Evolutionary conservation across 1,140 invertebrate genomes (phyloP).

Genomic region (Cherax destructor): DNA sequence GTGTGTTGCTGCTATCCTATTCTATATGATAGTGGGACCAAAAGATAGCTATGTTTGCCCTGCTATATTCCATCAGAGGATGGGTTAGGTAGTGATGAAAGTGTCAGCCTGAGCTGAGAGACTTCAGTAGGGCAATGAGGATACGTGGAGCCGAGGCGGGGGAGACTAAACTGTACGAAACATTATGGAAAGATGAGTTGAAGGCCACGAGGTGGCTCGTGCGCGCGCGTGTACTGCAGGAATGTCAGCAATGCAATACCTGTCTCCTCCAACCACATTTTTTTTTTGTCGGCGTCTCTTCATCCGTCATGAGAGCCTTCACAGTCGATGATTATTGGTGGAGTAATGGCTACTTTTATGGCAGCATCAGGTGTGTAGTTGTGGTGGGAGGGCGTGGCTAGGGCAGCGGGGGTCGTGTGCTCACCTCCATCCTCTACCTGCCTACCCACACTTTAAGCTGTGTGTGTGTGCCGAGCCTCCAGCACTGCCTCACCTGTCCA

Average conservation of each 20-base stretch:
- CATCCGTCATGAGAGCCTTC: background rate
- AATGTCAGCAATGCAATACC: background rate
- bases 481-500: background rate
- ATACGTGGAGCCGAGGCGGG: background rate
- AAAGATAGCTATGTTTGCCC: no score
- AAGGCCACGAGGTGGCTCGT: background rate
- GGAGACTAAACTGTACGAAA: background rate
- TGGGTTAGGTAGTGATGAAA: no score
- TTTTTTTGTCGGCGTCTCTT: background rate
- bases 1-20: no score
- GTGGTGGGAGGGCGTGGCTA: background rate
- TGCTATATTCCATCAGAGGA: no score
- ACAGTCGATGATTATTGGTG: background rate
- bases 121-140: no score
- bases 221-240: conserved; percentile 4
- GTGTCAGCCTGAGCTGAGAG: background rate
- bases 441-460: background rate
- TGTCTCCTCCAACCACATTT: background rate
- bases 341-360: background rate
- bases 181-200: background rate
- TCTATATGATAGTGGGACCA: no score
- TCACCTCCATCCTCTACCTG: no score
- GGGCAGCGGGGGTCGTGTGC: background rate
- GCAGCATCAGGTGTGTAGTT: background rate
- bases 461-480: background rate